Evolutionary conservation across 2,888 invertebrate genomes (phyloP), one percentile per base, ranked within the genome.

Genomic region (Balanococcus diminutus): DNA sequence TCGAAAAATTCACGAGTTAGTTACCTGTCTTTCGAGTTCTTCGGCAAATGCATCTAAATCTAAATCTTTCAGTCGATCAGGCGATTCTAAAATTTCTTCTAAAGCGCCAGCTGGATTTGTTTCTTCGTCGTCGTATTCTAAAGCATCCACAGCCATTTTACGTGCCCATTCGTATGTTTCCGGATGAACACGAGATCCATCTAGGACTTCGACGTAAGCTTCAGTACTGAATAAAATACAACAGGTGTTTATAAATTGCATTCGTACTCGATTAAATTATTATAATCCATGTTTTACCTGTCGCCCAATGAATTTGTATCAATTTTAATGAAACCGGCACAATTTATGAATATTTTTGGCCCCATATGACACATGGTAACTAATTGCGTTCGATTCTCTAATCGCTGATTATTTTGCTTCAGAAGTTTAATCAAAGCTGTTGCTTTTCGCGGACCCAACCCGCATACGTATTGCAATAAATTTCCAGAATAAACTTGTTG

Each of bases 81-180:
- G 98, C 9, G 96, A 94, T 90, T 98, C 98, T 0, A 99, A 91
- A 89, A 99, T 99, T 90, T 99, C 99, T 90, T 99, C 99, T 32
- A 99, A 91, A 16, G 99, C 99, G 0, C 97, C 97, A 0, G 98
- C 98, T 0, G 98, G 98, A 90, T 98, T 98, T 0, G 96, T 95
- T 88, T 97, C 98, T 89, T 98, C 98, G 89, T 98, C 98, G 89
- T 99, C 98, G 89, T 98, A 98, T 89, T 99, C 99, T 81, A 99
- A 91, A 0, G 99, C 99, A 90, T 99, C 99, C 0, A 99, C 98
- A 0, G 99, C 99, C 99, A 99, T 99, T 91, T 99, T 99, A 61
- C 99, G 92, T 0, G 99, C 99, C 99, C 99, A 99, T 89, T 99
- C 99, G 90, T 99, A 99, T 0, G 98, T 98, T 91, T 99, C 99